Conservation (phyloP, 2,888 invertebrate genomes). For the Caradrina clavipalpis region DNA sequence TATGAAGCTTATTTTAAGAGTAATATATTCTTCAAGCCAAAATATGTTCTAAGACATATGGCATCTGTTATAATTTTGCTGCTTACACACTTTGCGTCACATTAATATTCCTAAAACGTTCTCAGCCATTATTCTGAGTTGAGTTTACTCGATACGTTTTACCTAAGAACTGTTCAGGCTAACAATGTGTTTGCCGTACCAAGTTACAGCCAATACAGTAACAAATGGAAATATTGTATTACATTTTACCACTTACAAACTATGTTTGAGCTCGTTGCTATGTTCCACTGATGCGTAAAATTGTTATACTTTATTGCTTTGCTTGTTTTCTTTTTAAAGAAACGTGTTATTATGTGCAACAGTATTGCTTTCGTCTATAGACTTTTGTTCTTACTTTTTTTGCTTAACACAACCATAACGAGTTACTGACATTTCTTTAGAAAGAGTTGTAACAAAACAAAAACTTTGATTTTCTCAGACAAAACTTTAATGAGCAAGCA, state of each 20-base stretch:
- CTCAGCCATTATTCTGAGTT: slow-evolving; percentile 77
- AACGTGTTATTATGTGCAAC: slow-evolving; percentile 64
- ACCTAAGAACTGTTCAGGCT: slow-evolving; percentile 69
- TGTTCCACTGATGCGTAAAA: slow-evolving; percentile 75
- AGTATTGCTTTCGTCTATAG: slow-evolving; percentile 47
- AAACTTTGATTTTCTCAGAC: slow-evolving; percentile 6
- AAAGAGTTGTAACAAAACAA: slow-evolving; percentile 23
- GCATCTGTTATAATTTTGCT: slow-evolving; percentile 72
- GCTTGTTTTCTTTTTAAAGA: slow-evolving; percentile 63
- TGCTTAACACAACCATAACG: background rate
- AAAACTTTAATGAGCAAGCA: slow-evolving; percentile 14
- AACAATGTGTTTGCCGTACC: slow-evolving; percentile 74
- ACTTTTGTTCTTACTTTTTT: slow-evolving; percentile 45
- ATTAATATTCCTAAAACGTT: slow-evolving; percentile 83
- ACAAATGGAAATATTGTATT: slow-evolving; percentile 83
- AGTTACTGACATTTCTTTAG: slow-evolving; percentile 18
- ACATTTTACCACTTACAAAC: slow-evolving; percentile 76
- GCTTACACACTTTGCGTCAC: slow-evolving; percentile 69
- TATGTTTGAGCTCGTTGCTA: slow-evolving; percentile 72
- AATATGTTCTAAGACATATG: slow-evolving; percentile 58
- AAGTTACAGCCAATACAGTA: slow-evolving; percentile 76
- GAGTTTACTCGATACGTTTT: slow-evolving; percentile 73
- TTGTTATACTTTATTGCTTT: slow-evolving; percentile 71
- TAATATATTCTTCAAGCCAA: slow-evolving; percentile 30
- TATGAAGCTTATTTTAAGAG: slow-evolving; percentile 42